Base-by-base conservation (phyloP, 2,888 invertebrate genomes). In the Sclerodermus sp. region DNA sequence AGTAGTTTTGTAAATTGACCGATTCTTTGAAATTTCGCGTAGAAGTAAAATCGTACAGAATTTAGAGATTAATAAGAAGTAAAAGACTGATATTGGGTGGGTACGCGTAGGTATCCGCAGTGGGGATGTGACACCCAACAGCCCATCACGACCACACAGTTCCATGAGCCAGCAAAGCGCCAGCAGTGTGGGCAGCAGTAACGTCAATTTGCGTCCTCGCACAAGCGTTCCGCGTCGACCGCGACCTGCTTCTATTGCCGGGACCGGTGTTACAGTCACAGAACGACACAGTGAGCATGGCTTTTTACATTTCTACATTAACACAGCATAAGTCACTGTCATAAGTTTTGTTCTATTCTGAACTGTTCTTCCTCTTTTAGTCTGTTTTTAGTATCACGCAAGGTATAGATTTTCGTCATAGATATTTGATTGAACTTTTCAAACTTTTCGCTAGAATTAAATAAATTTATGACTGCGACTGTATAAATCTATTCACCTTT, bases 111-210 rank as follows among this genome's bases (percentile, higher is more conserved):
- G 87, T 80, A 82, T 85, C 66, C 83, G 87, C 67, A 87, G 88
- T 63, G 89, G 90, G 63, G 89, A 89, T 73, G 86, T 86, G 63
- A 90, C 90, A 57, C 89, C 89, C 56, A 83, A 74, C 83, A 87
- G 84, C 66, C 85, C 87, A 56, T 93, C 93, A 66, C 84, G 93
- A 77, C 93, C 93, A 58, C 89, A 89, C 78, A 92, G 92, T 82
- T 91, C 93, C 66, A 84, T 93, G 83, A 92, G 89, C 76, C 85
- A 85, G 73, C 83, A 84, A 72, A 84, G 84, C 76, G 84, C 73
- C 77, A 82, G 82, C 72, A 84, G 86, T 70, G 82, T 84, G 66
- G 74, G 70, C 62, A 75, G 76, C 70, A 74, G 76, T 72, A 75
- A 67, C 62, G 76, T 78, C 65, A 77, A 70, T 73, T 83, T 88